phyloP scores from a whole-genome alignment of 2,888 invertebrate species.

The Mythimna loreyi region DNA sequence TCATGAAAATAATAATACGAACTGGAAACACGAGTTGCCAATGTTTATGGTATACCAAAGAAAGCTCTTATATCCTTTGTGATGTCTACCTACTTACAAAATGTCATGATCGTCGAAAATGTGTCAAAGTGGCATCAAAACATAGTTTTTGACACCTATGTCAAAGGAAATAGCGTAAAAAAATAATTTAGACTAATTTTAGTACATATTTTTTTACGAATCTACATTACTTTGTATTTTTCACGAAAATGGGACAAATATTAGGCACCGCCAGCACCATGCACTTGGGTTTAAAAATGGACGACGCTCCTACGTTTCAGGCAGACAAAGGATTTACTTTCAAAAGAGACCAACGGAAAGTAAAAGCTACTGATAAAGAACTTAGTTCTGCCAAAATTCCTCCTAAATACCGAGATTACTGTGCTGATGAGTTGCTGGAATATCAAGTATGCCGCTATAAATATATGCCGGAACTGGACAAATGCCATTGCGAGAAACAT shows the following conservation, averaged over 20 bases:
- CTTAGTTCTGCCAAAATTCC: constrained; percentile 94
- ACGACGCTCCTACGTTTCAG: constrained; percentile 92
- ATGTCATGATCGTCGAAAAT: background rate
- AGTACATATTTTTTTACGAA: background rate
- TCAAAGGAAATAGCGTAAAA: background rate
- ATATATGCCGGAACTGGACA: constrained; percentile 92
- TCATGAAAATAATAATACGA: background rate
- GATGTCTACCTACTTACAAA: no score
- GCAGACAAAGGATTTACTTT: constrained; percentile 93
- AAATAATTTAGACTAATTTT: constrained; percentile 13
- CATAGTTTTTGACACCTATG: no score
- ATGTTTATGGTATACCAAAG: background rate
- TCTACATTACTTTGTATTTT: background rate
- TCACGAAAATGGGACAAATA: constrained; percentile 76
- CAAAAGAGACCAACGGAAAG: constrained; percentile 93
- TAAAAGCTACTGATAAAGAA: constrained; percentile 93
- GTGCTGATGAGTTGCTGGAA: constrained; percentile 93
- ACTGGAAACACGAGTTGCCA: background rate
- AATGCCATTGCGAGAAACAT: constrained; percentile 94
- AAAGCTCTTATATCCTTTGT: no score
- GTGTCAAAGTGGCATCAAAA: no score
- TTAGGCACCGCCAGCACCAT: constrained; percentile 71
- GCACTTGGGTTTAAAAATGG: constrained; percentile 75
- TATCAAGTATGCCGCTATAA: constrained; percentile 93
- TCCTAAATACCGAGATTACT: constrained; percentile 94